Evolutionary conservation across 2,797 vertebrate species (phyloP).

Genomic region (Acrossocheilus wenchowensis): DNA sequence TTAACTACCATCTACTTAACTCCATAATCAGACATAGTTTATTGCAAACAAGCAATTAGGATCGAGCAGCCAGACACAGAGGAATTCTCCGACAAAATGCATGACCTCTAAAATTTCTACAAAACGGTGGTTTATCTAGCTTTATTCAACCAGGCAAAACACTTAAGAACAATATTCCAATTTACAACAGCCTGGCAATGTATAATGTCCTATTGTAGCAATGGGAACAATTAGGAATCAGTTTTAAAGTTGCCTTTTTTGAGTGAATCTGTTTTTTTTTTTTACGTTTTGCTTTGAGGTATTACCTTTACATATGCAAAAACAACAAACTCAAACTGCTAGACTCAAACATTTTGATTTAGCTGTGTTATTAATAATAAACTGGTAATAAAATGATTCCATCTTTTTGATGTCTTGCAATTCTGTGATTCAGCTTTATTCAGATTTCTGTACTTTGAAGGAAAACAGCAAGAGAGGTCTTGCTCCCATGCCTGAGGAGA

Average conservation of each 20-base stretch:
- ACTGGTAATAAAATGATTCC: not conserved
- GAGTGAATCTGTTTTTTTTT: not conserved
- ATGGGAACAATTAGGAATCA: not conserved
- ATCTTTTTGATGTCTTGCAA: not conserved
- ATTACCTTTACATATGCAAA: not conserved
- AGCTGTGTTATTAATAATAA: not conserved
- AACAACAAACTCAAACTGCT: not conserved
- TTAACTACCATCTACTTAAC: conserved; percentile 53
- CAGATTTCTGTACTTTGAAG: not conserved
- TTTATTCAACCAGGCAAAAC: not conserved
- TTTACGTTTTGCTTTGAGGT: fast-evolving
- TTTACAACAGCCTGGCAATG: not conserved
- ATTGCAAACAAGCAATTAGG: conserved; percentile 38
- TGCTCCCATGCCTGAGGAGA: conserved; percentile 40
- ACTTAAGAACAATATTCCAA: not conserved
- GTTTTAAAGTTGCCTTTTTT: not conserved
- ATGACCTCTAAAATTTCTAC: not conserved
- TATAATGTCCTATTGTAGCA: not conserved
- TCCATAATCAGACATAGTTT: conserved; percentile 40
- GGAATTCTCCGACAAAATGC: conserved; percentile 6
- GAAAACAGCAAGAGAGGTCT: not conserved
- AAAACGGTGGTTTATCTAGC: not conserved
- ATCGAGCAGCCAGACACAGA: not conserved
- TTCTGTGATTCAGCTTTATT: not conserved
- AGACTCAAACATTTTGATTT: not conserved